A percentile compares a stretch with the other conserved stretches of the same genome.
phyloP scores from a whole-genome alignment of 2,888 invertebrate genomes.

The Aporophyla lueneburgensis region DNA sequence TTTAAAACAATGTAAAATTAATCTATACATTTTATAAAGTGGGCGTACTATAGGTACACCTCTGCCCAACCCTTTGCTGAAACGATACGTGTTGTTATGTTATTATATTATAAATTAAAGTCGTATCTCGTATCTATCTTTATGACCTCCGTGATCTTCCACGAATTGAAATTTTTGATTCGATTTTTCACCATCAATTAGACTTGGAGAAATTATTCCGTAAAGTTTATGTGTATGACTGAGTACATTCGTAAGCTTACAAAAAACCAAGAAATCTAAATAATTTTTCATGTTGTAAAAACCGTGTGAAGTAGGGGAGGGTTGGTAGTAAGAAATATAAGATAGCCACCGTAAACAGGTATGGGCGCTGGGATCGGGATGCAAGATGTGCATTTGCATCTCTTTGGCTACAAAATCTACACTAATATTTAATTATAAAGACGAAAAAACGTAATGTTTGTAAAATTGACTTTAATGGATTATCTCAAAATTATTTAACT shows the following conservation, averaged over 20 bases:
- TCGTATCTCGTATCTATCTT: background rate
- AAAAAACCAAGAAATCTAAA: background rate
- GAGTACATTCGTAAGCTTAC: background rate
- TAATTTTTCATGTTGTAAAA: too few species aligned
- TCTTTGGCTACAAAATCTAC: too few species aligned
- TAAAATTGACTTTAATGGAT: too few species aligned
- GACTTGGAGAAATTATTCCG: background rate
- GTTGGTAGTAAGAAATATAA: constrained; percentile 1
- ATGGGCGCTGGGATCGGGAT: too few species aligned
- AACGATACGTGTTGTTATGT: too few species aligned
- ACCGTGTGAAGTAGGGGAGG: background rate
- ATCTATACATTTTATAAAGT: too few species aligned
- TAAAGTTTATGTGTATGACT: background rate
- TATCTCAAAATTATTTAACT: too few species aligned
- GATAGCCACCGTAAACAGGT: background rate
- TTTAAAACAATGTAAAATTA: constrained; percentile 1
- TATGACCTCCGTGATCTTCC: background rate
- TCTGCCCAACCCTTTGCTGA: too few species aligned
- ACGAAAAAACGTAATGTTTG: too few species aligned
- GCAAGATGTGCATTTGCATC: too few species aligned
- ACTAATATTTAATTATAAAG: too few species aligned
- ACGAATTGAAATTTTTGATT: background rate
- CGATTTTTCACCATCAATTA: background rate
- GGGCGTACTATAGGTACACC: too few species aligned
- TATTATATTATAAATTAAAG: background rate